Percentiles rank a stretch among this genome's conserved stretches.
Conservation (phyloP, 2,888 invertebrate genomes). For the Agriopis marginaria region DNA sequence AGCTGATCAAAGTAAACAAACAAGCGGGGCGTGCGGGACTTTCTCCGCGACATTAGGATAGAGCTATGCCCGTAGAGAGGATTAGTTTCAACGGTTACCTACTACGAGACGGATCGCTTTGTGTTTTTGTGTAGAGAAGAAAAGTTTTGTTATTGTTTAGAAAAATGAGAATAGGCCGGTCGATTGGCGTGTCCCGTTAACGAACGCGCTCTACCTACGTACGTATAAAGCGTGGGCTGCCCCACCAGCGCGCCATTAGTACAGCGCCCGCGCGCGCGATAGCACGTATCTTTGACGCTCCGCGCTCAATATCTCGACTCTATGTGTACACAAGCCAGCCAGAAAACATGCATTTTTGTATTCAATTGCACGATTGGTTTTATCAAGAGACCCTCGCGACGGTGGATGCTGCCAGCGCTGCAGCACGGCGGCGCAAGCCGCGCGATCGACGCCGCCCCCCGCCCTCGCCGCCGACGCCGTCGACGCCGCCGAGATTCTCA, state of each 20-base stretch:
- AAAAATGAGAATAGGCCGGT: slow-evolving; percentile 84
- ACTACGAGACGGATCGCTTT: slow-evolving; percentile 46
- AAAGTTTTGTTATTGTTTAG: slow-evolving; percentile 76
- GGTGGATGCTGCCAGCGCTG: slow-evolving; percentile 75
- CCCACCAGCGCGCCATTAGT: slow-evolving; percentile 83
- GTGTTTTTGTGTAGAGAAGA: slow-evolving; percentile 59
- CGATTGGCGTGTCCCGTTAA: slow-evolving; percentile 84
- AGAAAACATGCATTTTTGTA: slow-evolving; percentile 81
- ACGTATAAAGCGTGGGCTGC: slow-evolving; percentile 83
- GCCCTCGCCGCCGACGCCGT: slow-evolving; percentile 79
- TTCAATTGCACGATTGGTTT: slow-evolving; percentile 81
- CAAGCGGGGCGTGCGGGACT: slow-evolving; percentile 52
- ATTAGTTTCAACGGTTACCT: slow-evolving; percentile 37
- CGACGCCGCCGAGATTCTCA: slow-evolving; percentile 82
- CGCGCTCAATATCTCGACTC: slow-evolving; percentile 81
- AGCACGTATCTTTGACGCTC: slow-evolving; percentile 78
- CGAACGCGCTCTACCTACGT: slow-evolving; percentile 79
- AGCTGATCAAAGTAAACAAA: slow-evolving; percentile 81
- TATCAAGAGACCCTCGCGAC: slow-evolving; percentile 81
- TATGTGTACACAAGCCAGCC: slow-evolving; percentile 81
- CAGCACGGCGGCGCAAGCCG: slow-evolving; percentile 76
- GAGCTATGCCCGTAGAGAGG: slow-evolving; percentile 25
- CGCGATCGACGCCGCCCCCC: slow-evolving; percentile 76
- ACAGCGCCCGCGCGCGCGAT: slow-evolving; percentile 83
- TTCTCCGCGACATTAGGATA: slow-evolving; percentile 46